These are phyloP conservation scores for Oscheius myriophilus DNA, from an alignment of 2,888 invertebrate species.

Conservation along the genomic window DNA sequence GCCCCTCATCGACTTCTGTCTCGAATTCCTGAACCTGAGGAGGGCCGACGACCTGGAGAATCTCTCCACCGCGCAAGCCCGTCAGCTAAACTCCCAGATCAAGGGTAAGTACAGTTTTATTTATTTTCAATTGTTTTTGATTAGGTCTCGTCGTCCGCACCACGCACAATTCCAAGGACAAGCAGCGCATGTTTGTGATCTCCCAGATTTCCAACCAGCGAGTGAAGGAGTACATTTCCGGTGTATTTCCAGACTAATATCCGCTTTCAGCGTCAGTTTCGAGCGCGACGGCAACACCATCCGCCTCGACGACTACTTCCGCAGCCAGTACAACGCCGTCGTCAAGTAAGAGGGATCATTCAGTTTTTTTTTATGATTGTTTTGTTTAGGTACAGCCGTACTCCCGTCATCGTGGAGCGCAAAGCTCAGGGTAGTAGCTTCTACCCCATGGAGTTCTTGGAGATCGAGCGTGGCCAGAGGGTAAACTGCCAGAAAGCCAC, in stretches of 20 bases:
- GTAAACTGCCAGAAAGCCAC: conserved; percentile 31
- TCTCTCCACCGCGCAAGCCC: neutral
- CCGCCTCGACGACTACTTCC: conserved; percentile 14
- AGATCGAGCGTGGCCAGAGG: conserved; percentile 34
- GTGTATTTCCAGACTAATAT: too few species aligned
- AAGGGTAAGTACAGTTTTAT: too few species aligned
- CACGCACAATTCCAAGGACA: conserved; percentile 19
- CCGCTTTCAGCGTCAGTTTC: conserved; percentile 11
- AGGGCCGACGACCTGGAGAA: neutral
- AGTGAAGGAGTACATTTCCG: conserved; percentile 14
- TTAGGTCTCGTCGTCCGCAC: conserved; percentile 29
- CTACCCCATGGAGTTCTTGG: conserved; percentile 33
- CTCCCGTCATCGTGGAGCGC: conserved; percentile 12
- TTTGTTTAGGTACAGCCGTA: too few species aligned
- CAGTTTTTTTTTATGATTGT: too few species aligned
- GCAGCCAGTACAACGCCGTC: conserved; percentile 7
- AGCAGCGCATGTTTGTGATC: conserved; percentile 13
- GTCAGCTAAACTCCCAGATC: conserved; percentile 14
- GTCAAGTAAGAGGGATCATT: too few species aligned
- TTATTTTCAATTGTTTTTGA: too few species aligned
- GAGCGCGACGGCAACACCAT: neutral
- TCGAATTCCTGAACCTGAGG: neutral
- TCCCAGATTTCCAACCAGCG: conserved; percentile 12
- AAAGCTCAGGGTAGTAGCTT: neutral
- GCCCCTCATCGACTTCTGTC: neutral